Evolutionary conservation across 2,888 invertebrate genomes (phyloP).

Genomic region (Lingula anatina): DNA sequence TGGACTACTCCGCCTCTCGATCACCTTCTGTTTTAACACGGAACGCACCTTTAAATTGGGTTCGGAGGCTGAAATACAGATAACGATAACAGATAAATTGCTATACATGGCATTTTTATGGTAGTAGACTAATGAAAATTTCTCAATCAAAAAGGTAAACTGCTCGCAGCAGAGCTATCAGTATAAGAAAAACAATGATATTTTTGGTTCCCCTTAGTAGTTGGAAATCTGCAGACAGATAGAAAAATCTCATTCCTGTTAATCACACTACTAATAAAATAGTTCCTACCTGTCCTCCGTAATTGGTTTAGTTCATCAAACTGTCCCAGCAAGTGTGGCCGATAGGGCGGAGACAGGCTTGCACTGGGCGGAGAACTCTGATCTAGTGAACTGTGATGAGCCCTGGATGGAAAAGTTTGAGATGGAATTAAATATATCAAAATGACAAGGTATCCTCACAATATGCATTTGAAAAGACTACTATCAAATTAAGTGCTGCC

Average conservation of each 20-base stretch:
- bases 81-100: constrained; percentile 6
- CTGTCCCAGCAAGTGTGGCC: constrained; percentile 54
- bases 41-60: constrained; percentile 71
- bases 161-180: too few relatives aligned
- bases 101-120: background rate
- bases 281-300: constrained; percentile 91
- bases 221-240: too few relatives aligned
- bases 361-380: constrained; percentile 43
- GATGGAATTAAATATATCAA: too few relatives aligned
- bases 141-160: too few relatives aligned
- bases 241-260: too few relatives aligned
- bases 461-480: background rate
- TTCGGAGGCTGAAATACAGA: constrained; percentile 70
- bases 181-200: too few relatives aligned
- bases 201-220: too few relatives aligned
- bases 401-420: too few relatives aligned
- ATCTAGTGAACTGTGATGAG: constrained; percentile 40
- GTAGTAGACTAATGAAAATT: too few relatives aligned
- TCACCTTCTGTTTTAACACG: constrained; percentile 73
- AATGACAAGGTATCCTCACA: background rate
- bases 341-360: constrained; percentile 52
- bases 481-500: too few relatives aligned
- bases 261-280: too few relatives aligned
- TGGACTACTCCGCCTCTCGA: constrained; percentile 86
- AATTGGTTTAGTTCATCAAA: constrained; percentile 82